Conservation (phyloP, 2,888 invertebrate species). For the Piscicola geometra region DNA sequence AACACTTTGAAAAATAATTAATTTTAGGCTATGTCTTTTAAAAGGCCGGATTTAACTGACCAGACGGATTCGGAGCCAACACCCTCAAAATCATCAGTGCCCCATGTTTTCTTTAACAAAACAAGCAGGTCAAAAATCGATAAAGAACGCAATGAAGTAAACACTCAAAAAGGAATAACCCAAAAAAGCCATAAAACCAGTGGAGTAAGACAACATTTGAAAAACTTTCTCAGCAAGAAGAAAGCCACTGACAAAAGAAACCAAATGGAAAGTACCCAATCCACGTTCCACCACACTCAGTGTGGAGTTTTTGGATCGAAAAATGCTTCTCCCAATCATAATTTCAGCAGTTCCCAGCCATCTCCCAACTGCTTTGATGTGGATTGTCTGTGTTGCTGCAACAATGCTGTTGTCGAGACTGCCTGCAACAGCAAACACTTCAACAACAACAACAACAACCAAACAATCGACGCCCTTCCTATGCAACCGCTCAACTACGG, state of each 20-base stretch:
- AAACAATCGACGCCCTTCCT: not conserved
- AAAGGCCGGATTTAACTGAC: conserved; percentile 2
- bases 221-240: not conserved
- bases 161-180: not conserved
- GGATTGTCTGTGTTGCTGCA: conserved; percentile 2
- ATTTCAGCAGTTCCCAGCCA: no score
- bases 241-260: no score
- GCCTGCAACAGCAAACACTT: no score
- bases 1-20: no score
- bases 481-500: not conserved
- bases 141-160: not conserved
- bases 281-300: no score
- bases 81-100: no score
- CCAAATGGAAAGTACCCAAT: no score
- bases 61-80: not conserved
- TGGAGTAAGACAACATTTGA: not conserved
- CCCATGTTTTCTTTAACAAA: no score
- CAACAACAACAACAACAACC: not conserved
- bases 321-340: no score
- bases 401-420: not conserved
- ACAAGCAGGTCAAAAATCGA: not conserved
- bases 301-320: no score
- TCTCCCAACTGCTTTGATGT: no score
- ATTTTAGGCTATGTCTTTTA: not conserved
- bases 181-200: not conserved